A percentile compares a stretch with the other conserved stretches of the same genome.
These are phyloP conservation scores for Bolinopsis microptera DNA, from an alignment of 37 sponge, comb jelly and placozoan species.

Conservation along the genomic window DNA sequence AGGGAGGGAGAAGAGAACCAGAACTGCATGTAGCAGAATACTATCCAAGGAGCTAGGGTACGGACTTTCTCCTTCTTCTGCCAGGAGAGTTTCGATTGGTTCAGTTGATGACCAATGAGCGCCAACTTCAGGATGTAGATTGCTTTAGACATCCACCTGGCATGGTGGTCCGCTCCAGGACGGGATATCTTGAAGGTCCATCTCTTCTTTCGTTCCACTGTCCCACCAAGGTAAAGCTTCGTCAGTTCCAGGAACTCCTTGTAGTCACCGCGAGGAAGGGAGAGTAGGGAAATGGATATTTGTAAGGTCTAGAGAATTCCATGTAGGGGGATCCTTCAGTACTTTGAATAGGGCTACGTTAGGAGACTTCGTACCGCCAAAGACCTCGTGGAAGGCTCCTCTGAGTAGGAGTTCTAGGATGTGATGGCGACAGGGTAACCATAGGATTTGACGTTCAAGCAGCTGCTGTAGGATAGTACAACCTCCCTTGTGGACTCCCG, in stretches of 20 bases:
- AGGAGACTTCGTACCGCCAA: background rate
- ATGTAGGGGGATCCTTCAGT: background rate
- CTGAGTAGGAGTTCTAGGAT: background rate
- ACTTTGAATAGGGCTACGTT: background rate
- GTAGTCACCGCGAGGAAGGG: background rate
- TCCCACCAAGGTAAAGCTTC: background rate
- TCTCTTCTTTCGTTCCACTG: background rate
- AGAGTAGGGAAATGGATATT: background rate
- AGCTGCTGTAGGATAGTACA: conserved; percentile 18
- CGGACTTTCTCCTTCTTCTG: too few species aligned
- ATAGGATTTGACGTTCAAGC: background rate
- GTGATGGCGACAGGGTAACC: background rate
- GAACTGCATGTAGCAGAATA: too few species aligned
- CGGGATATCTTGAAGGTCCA: background rate
- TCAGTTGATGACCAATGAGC: too few species aligned
- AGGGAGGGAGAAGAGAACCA: too few species aligned
- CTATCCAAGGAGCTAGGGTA: too few species aligned
- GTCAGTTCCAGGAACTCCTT: background rate
- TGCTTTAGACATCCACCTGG: too few species aligned
- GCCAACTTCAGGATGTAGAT: too few species aligned
- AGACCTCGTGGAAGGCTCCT: background rate
- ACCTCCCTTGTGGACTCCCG: conserved; percentile 32
- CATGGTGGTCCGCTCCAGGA: too few species aligned
- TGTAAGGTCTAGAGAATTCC: background rate
- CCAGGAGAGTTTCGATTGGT: too few species aligned